Percentiles rank a stretch among this genome's conserved stretches.
These are phyloP conservation scores for Agraylea sexmaculata DNA, from an alignment of 1,140 invertebrate genomes.

Conservation along the genomic window DNA sequence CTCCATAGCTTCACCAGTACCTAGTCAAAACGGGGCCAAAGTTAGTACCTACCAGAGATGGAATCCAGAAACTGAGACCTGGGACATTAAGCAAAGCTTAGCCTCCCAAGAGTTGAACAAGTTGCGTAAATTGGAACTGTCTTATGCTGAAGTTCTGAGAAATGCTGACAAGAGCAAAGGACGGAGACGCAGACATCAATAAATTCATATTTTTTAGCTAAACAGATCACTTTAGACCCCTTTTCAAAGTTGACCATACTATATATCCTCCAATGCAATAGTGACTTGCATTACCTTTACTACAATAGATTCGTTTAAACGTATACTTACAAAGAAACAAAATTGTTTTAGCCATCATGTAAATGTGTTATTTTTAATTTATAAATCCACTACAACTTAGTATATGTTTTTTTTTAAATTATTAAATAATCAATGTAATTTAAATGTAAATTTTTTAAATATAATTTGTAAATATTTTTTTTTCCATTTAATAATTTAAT, in stretches of 20 bases:
- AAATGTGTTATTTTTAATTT: slow-evolving; percentile 16
- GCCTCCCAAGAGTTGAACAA: slow-evolving; percentile 71
- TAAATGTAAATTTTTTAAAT: too few species aligned
- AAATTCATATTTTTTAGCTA: slow-evolving; percentile 24
- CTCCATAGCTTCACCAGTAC: slow-evolving; percentile 41
- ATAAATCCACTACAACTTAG: too few species aligned
- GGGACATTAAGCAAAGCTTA: slow-evolving; percentile 56
- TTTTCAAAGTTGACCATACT: neutral
- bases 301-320: slow-evolving; percentile 2
- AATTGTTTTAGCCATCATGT: slow-evolving; percentile 17
- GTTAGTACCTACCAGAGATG: slow-evolving; percentile 37
- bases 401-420: too few species aligned
- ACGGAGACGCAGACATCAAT: slow-evolving; percentile 39
- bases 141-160: slow-evolving; percentile 70
- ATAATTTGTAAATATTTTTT: neutral
- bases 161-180: slow-evolving; percentile 48
- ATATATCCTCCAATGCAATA: too few species aligned
- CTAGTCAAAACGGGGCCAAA: slow-evolving; percentile 36
- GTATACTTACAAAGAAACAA: slow-evolving; percentile 9
- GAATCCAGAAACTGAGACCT: slow-evolving; percentile 38
- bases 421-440: too few species aligned
- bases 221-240: neutral
- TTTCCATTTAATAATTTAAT: neutral
- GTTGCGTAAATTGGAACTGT: slow-evolving; percentile 64
- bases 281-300: slow-evolving; percentile 5